Evolutionary conservation across 2,113 vertebrate species (phyloP).

Genomic region (Anthoscopus minutus): DNA sequence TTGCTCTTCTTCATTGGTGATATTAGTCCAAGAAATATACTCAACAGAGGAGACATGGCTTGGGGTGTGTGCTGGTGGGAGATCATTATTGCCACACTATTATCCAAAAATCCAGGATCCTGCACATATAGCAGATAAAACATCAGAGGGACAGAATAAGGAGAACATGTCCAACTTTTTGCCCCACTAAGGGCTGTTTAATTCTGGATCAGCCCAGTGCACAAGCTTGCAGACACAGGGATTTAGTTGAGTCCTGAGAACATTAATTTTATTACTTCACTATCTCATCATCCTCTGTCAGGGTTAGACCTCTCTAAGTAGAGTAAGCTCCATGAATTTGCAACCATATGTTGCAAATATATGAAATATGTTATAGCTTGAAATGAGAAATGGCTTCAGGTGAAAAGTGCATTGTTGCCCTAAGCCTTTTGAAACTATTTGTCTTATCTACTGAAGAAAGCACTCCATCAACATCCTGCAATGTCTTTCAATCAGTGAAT

Average conservation of each 20-base stretch:
- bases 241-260: background rate
- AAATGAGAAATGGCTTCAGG: background rate
- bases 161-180: background rate
- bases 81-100: background rate
- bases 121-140: background rate
- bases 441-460: background rate
- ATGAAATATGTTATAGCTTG: background rate
- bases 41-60: background rate
- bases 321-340: background rate
- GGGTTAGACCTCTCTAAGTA: rapidly evolving
- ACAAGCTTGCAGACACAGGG: background rate
- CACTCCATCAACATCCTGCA: background rate
- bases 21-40: background rate
- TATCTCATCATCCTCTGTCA: background rate
- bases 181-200: background rate
- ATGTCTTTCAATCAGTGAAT: background rate
- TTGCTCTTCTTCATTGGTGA: background rate
- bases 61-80: background rate
- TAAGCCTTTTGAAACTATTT: background rate
- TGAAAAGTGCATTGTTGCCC: background rate
- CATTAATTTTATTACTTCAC: background rate
- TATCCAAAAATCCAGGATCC: background rate
- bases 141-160: background rate
- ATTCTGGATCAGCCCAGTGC: background rate
- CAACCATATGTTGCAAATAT: too few species aligned